Percentiles rank a stretch among this genome's conserved stretches.
Conservation (phyloP, 1,140 invertebrate genomes). For the Cydia amplana region DNA sequence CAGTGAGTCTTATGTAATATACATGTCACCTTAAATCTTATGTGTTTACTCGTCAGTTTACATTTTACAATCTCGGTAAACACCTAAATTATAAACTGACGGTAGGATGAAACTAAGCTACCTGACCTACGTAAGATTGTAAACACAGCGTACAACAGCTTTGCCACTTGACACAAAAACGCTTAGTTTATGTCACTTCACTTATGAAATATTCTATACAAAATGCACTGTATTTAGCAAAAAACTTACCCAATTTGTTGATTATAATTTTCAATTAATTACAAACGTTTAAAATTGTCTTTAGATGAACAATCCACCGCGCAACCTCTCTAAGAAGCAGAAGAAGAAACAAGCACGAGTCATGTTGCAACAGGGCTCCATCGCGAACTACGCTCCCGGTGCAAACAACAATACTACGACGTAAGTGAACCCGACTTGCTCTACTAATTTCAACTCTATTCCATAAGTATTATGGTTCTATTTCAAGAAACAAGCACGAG, state of each 20-base stretch:
- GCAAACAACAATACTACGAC: conserved; percentile 53
- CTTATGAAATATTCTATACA: too few species aligned
- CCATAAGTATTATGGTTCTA: too few species aligned
- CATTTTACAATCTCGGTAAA: not conserved
- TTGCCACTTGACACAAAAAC: not conserved
- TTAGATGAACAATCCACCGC: conserved; percentile 60
- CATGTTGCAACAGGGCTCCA: conserved; percentile 56
- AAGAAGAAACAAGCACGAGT: conserved; percentile 59
- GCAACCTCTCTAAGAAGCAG: conserved; percentile 69
- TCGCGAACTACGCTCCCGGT: conserved; percentile 60
- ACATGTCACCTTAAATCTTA: not conserved
- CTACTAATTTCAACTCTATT: too few species aligned
- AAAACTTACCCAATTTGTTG: too few species aligned
- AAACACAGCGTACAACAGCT: not conserved
- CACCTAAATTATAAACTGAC: too few species aligned
- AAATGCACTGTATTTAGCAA: too few species aligned
- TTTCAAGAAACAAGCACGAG: too few species aligned
- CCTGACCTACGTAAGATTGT: not conserved
- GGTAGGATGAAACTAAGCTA: too few species aligned
- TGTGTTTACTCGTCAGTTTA: not conserved
- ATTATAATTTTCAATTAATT: too few species aligned
- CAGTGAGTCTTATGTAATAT: conserved; percentile 49
- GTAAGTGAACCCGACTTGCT: conserved; percentile 37
- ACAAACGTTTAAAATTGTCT: conserved; percentile 31
- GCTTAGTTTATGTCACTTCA: too few species aligned